These are phyloP conservation scores for Watsonalla binaria DNA, from an alignment of 2,888 invertebrate species.

Conservation along the genomic window DNA sequence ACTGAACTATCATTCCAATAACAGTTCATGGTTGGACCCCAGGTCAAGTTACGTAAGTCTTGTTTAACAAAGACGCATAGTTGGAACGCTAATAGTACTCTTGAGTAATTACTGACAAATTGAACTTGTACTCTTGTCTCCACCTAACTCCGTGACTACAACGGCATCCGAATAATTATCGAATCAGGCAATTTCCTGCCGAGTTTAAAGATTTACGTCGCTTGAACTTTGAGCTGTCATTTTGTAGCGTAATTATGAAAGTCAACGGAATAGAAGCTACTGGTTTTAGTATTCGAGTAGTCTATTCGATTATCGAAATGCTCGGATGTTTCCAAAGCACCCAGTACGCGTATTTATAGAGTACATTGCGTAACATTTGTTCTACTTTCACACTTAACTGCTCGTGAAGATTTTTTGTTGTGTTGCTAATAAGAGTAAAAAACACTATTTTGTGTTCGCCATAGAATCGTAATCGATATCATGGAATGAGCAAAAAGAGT, in stretches of 20 bases:
- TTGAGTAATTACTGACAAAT: constrained; percentile 36
- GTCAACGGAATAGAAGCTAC: background rate
- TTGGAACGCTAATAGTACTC: constrained; percentile 40
- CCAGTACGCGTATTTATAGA: background rate
- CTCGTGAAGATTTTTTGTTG: background rate
- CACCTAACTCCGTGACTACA: constrained; percentile 12
- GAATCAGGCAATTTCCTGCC: constrained; percentile 65
- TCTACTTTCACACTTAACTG: background rate
- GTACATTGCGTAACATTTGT: background rate
- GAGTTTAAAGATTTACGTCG: constrained; percentile 19
- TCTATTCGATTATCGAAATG: background rate
- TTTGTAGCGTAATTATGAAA: background rate
- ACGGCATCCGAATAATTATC: constrained; percentile 62
- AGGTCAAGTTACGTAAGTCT: background rate
- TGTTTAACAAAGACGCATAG: constrained; percentile 5
- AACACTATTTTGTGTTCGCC: background rate
- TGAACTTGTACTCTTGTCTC: constrained; percentile 25
- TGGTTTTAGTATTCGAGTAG: background rate
- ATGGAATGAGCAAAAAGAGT: constrained; percentile 14
- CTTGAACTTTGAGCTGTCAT: background rate
- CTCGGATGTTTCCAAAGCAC: background rate
- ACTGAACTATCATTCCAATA: background rate
- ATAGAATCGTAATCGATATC: constrained; percentile 26
- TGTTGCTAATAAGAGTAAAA: background rate
- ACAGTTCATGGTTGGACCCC: background rate